Percentiles rank a stretch among this genome's conserved stretches.
These are phyloP conservation scores for Colaptes auratus DNA, from an alignment of 2,113 vertebrate species.

Conservation along the genomic window DNA sequence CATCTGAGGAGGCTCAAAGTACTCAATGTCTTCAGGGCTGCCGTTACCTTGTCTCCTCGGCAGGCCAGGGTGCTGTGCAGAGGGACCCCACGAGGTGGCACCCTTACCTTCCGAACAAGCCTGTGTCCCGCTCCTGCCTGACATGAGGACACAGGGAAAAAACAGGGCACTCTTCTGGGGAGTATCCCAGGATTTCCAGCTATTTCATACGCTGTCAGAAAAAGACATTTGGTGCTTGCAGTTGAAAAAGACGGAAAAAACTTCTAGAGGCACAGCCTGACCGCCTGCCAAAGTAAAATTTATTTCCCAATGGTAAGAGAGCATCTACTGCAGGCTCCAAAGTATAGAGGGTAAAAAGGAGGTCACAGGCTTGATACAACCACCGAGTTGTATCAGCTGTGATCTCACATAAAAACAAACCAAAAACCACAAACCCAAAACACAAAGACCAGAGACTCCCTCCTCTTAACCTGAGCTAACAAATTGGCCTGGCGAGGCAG, in stretches of 20 bases:
- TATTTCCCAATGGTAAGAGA: neutral
- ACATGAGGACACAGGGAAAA: fast-evolving
- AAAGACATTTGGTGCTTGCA: neutral
- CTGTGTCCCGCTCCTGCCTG: neutral
- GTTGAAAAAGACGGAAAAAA: neutral
- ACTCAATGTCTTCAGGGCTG: neutral
- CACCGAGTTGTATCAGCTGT: fast-evolving
- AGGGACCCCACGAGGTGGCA: slow-evolving; percentile 61
- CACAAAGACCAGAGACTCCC: neutral
- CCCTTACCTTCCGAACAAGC: neutral
- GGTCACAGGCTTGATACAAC: neutral
- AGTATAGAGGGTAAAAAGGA: neutral
- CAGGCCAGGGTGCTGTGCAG: neutral
- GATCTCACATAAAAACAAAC: neutral
- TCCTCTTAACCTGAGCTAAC: neutral
- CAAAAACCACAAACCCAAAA: neutral
- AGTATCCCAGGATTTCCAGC: neutral
- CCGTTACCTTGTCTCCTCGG: neutral
- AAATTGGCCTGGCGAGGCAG: neutral
- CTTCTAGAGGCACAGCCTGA: neutral
- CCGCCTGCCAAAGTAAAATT: neutral
- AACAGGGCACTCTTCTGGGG: neutral
- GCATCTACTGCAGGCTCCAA: neutral
- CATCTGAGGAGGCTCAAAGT: neutral
- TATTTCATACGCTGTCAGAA: neutral